Evolutionary conservation across 2,797 vertebrate genomes (phyloP).

Genomic region (Enoplosus armatus): DNA sequence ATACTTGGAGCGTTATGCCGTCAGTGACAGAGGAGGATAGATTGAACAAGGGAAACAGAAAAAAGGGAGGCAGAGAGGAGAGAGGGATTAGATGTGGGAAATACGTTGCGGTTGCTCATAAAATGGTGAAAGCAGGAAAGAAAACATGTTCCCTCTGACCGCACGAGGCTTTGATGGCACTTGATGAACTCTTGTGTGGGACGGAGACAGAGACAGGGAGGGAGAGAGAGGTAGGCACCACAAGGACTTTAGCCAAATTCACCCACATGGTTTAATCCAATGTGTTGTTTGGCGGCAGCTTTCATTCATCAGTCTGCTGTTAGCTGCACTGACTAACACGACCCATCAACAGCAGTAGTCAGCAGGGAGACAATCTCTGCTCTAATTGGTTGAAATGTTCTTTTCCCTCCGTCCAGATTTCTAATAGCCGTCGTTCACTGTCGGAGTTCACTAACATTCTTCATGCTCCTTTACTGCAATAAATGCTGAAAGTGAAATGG

Average conservation of each 20-base stretch:
- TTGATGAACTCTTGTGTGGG: slow-evolving; percentile 68
- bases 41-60: slow-evolving; percentile 50
- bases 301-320: slow-evolving; percentile 47
- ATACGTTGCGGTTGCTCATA: slow-evolving; percentile 54
- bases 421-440: slow-evolving; percentile 13
- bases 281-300: slow-evolving; percentile 54
- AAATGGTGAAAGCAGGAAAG: slow-evolving; percentile 70
- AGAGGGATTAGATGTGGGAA: slow-evolving; percentile 62
- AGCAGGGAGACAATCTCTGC: slow-evolving; percentile 2
- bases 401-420: slow-evolving; percentile 28
- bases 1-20: slow-evolving; percentile 53
- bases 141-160: slow-evolving; percentile 68
- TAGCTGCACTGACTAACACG: slow-evolving; percentile 25
- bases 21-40: slow-evolving; percentile 56
- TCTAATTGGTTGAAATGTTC: slow-evolving; percentile 26
- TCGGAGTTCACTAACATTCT: not conserved
- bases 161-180: slow-evolving; percentile 68
- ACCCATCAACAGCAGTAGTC: slow-evolving; percentile 29
- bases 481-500: not conserved
- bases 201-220: slow-evolving; percentile 58
- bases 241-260: slow-evolving; percentile 54
- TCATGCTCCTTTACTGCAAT: not conserved
- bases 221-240: slow-evolving; percentile 46
- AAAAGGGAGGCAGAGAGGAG: slow-evolving; percentile 46
- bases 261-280: slow-evolving; percentile 54